Evolutionary conservation across 2,888 invertebrate species (phyloP).

Genomic region (Epiblema foenella): DNA sequence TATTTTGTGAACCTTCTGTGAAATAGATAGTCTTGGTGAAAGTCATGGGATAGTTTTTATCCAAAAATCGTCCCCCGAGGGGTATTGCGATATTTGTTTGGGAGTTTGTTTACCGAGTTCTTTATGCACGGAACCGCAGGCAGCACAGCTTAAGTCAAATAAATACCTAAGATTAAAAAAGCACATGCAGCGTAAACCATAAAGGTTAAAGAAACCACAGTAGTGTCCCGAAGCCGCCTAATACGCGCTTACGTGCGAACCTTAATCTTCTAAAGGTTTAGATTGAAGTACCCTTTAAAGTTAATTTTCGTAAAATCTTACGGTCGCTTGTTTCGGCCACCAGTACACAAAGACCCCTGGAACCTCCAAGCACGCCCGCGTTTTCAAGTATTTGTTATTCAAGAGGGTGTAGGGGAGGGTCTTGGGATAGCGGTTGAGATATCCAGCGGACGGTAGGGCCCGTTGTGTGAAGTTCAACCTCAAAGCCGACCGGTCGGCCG

Average conservation of each 20-base stretch:
- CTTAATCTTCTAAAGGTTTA: conserved; percentile 77
- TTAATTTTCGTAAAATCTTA: conserved; percentile 83
- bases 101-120: not conserved
- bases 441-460: conserved; percentile 57
- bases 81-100: not conserved
- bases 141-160: not conserved
- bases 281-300: conserved; percentile 76
- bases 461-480: conserved; percentile 15
- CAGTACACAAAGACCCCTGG: conserved; percentile 51
- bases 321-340: conserved; percentile 63
- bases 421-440: conserved; percentile 56
- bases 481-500: conserved; percentile 52
- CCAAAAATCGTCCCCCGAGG: not conserved
- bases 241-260: conserved; percentile 67
- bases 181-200: conserved; percentile 20
- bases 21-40: not conserved
- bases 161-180: not conserved
- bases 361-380: conserved; percentile 46
- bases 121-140: not conserved
- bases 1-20: not conserved
- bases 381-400: conserved; percentile 45
- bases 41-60: not conserved
- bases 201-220: conserved; percentile 59
- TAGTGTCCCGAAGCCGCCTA: conserved; percentile 60
- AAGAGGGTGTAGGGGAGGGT: conserved; percentile 53